Evolutionary conservation across 2,113 vertebrate species (phyloP), one percentile per base, ranked within the genome.

Genomic region (Zosterops pallidus): DNA sequence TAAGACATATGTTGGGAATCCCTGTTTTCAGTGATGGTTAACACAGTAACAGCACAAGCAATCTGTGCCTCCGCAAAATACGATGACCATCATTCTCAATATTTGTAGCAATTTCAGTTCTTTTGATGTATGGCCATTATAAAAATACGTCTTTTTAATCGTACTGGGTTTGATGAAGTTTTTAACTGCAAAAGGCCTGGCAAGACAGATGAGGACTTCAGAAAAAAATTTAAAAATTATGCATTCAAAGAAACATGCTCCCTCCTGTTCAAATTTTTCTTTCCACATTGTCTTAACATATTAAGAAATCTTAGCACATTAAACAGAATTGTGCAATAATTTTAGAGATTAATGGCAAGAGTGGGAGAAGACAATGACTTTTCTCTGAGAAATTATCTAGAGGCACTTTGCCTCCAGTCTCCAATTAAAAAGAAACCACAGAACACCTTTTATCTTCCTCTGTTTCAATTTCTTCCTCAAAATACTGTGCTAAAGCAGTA

Each of bases 251-350:
- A 94, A 96, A 96, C 92, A 95, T 95, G 96, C 92, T 93, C 94
- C 35, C 86, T 97, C 95, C 94, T 96, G 94, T 95, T 96, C 88
- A 95, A 95, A 95, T 95, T 94, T 97, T 95, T 97, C 94, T 96
- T 94, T 93, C 88, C 53, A 89, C 92, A 84, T 94, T 97, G 86
- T 96, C 92, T 96, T 95, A 96, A 96, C 92, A 46, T 93, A 97
- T 93, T 95, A 94, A 93, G 92, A 97, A 95, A 94, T 97, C 95
- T 93, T 94, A 95, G 95, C 89, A 93, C 72, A 94, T 96, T 96
- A 96, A 96, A 94, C 83, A 86, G 92, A 96, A 96, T 96, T 96
- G 93, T 94, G 94, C 95, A 97, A 97, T 92, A 96, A 96, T 97
- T 96, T 96, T 78, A 92, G 86, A 96, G 93, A 96, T 97, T 96